phyloP scores from a whole-genome alignment of 2,888 invertebrate genomes.

The Drosophila atripex region DNA sequence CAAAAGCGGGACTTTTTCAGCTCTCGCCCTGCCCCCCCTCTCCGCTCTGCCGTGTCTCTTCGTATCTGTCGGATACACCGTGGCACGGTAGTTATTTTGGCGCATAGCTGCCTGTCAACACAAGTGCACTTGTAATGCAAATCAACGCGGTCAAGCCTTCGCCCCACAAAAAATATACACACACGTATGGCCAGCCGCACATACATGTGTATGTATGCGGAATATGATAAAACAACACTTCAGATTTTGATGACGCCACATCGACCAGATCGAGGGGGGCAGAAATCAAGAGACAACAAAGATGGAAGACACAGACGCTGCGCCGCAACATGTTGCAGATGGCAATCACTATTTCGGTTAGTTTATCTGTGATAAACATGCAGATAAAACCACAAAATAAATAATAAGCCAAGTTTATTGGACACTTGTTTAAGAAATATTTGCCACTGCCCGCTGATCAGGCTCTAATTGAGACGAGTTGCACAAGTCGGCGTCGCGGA shows the following conservation, averaged over 20 bases:
- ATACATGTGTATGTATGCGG: no score
- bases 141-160: slow-evolving; percentile 76
- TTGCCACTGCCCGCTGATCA: slow-evolving; percentile 10
- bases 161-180: slow-evolving; percentile 33
- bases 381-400: slow-evolving; percentile 49
- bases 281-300: slow-evolving; percentile 2
- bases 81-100: slow-evolving; percentile 81
- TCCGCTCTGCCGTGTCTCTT: not conserved
- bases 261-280: slow-evolving; percentile 1
- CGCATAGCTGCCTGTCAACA: slow-evolving; percentile 80
- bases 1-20: slow-evolving; percentile 56
- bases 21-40: not conserved
- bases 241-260: slow-evolving; percentile 43
- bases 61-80: slow-evolving; percentile 31
- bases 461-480: slow-evolving; percentile 39
- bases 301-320: slow-evolving; percentile 24
- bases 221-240: slow-evolving; percentile 53
- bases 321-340: slow-evolving; percentile 37
- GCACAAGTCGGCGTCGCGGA: slow-evolving; percentile 28
- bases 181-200: slow-evolving; percentile 16
- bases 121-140: slow-evolving; percentile 82
- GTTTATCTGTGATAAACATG: slow-evolving; percentile 46
- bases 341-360: slow-evolving; percentile 39
- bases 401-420: slow-evolving; percentile 75
- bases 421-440: slow-evolving; percentile 33